Conservation (phyloP, 2,888 invertebrate species). For the Noctua janthe region DNA sequence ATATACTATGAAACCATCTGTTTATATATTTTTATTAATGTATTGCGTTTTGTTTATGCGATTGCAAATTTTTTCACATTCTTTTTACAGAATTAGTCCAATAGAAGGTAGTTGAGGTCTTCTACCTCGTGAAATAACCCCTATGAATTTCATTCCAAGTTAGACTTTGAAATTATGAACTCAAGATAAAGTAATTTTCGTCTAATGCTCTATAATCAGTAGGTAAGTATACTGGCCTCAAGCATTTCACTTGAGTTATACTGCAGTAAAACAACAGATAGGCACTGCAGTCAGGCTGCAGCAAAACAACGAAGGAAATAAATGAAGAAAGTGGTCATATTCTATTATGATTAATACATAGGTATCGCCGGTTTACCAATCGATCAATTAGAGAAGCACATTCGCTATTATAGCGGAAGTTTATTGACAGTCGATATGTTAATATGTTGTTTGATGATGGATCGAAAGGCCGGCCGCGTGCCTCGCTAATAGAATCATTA, state of each 20-base stretch:
- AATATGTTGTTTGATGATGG: background rate
- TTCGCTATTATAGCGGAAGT: background rate
- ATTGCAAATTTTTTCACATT: background rate
- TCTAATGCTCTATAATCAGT: constrained; percentile 9
- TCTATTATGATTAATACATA: no score
- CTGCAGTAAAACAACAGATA: constrained; percentile 16
- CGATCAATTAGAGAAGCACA: constrained; percentile 5
- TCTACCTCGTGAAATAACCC: background rate
- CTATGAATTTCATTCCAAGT: background rate
- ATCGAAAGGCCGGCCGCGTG: background rate
- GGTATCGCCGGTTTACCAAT: background rate
- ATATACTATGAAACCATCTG: background rate
- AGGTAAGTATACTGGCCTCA: background rate
- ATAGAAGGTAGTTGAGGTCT: background rate
- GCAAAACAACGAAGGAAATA: background rate
- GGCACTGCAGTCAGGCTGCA: constrained; percentile 3
- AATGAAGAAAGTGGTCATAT: background rate
- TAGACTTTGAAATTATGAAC: background rate
- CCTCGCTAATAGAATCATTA: background rate
- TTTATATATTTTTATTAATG: background rate
- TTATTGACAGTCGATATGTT: constrained; percentile 1
- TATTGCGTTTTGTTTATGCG: background rate
- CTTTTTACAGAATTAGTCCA: background rate
- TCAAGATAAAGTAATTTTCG: background rate
- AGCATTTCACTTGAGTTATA: constrained; percentile 9